Evolutionary conservation across 2,888 invertebrate species (phyloP).

Genomic region (Drosophila basisetae): DNA sequence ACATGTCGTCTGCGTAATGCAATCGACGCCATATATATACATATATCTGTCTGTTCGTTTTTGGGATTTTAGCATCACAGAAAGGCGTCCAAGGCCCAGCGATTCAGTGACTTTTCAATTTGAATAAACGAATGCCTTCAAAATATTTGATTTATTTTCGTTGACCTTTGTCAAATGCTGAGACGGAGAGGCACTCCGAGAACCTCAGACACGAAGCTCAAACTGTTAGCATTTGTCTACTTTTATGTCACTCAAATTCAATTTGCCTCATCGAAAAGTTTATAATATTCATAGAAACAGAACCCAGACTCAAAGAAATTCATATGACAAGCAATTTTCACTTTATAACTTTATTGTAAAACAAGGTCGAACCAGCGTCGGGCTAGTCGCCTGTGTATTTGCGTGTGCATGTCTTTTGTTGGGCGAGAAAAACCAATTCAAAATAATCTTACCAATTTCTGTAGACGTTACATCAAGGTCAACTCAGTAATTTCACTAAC

Average conservation of each 20-base stretch:
- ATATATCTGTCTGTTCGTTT: slow-evolving; percentile 45
- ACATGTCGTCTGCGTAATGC: slow-evolving; percentile 77
- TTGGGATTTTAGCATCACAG: slow-evolving; percentile 40
- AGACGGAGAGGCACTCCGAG: slow-evolving; percentile 10
- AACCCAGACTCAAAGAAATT: slow-evolving; percentile 9
- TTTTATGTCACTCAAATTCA: slow-evolving; percentile 70
- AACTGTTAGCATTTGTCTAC: slow-evolving; percentile 55
- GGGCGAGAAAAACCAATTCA: slow-evolving; percentile 66
- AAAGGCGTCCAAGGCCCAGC: slow-evolving; percentile 28
- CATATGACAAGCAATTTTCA: slow-evolving; percentile 69
- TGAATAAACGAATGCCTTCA: slow-evolving; percentile 69
- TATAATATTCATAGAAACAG: slow-evolving; percentile 62
- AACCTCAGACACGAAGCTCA: slow-evolving; percentile 26
- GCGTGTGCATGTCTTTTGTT: slow-evolving; percentile 25
- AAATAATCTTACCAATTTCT: slow-evolving; percentile 76
- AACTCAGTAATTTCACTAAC: slow-evolving; percentile 69
- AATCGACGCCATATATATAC: slow-evolving; percentile 69
- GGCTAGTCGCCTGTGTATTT: not conserved
- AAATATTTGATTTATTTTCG: slow-evolving; percentile 79
- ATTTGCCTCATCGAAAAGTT: slow-evolving; percentile 59
- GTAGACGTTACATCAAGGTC: slow-evolving; percentile 66
- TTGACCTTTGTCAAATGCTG: slow-evolving; percentile 73
- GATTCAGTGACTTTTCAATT: slow-evolving; percentile 71
- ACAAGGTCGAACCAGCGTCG: slow-evolving; percentile 46
- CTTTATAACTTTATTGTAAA: slow-evolving; percentile 68